Percentiles rank a stretch among this genome's conserved stretches.
These are phyloP conservation scores for Bilobella aurantiaca DNA, from an alignment of 1,140 invertebrate genomes.

Conservation along the genomic window DNA sequence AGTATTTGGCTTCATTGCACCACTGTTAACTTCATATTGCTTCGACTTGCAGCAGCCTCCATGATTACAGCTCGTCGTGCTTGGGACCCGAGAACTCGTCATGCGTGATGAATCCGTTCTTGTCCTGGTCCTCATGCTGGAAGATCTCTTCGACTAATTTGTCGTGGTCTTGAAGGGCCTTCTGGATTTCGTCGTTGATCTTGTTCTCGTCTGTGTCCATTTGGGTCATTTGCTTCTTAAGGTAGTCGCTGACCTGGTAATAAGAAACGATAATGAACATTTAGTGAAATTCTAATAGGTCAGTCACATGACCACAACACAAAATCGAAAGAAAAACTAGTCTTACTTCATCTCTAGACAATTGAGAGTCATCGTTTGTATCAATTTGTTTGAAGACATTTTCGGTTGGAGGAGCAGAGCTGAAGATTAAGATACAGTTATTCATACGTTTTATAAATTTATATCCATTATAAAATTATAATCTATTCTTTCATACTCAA, in stretches of 20 bases:
- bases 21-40: not conserved
- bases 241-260: constrained; percentile 69
- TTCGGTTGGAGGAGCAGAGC: constrained; percentile 59
- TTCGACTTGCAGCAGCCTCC: not conserved
- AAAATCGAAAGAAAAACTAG: constrained; percentile 21
- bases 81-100: constrained; percentile 93
- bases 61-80: constrained; percentile 75
- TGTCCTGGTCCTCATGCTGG: constrained; percentile 91
- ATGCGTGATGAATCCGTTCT: constrained; percentile 88
- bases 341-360: constrained; percentile 90
- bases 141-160: constrained; percentile 92
- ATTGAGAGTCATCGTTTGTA: constrained; percentile 70
- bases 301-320: not conserved
- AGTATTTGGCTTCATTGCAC: constrained; percentile 1
- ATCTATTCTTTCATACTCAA: no score
- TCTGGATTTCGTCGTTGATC: constrained; percentile 64
- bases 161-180: constrained; percentile 78
- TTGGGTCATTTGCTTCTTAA: constrained; percentile 79
- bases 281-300: constrained; percentile 12
- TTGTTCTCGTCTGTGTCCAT: constrained; percentile 49
- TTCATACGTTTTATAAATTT: not conserved
- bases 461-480: constrained; percentile 42
- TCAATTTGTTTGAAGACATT: constrained; percentile 97
- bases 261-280: constrained; percentile 8
- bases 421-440: no score